These are phyloP conservation scores for Cygnus atratus DNA, from an alignment of 2,113 vertebrate species.

Conservation along the genomic window DNA sequence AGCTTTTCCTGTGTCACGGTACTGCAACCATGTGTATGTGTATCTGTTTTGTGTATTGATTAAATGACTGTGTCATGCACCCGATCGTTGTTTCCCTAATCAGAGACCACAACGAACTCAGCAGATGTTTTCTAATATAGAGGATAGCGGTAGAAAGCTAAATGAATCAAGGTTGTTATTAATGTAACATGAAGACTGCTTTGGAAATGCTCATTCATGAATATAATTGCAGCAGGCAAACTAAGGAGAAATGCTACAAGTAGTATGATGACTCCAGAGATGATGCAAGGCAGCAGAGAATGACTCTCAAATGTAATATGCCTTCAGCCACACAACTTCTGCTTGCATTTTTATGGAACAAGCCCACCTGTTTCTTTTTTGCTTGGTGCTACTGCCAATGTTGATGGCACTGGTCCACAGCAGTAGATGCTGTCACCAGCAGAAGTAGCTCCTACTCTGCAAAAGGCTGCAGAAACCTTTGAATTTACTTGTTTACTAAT, in stretches of 20 bases:
- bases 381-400: not conserved
- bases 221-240: not conserved
- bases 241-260: not conserved
- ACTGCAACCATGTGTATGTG: not conserved
- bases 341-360: not conserved
- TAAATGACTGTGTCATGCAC: not conserved
- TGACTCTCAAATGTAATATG: not conserved
- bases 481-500: not conserved
- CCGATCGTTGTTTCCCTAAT: not conserved
- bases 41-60: not conserved
- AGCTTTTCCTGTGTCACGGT: not conserved
- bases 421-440: not conserved
- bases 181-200: not conserved
- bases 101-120: not conserved
- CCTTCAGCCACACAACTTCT: not conserved
- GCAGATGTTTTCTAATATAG: not conserved
- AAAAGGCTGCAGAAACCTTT: not conserved
- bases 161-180: not conserved
- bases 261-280: not conserved
- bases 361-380: not conserved
- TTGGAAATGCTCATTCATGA: not conserved
- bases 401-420: not conserved
- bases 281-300: not conserved
- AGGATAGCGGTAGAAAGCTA: not conserved
- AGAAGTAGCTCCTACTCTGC: not conserved